These are phyloP conservation scores for Hymenopus coronatus DNA, from an alignment of 2,888 invertebrate species.

Conservation along the genomic window DNA sequence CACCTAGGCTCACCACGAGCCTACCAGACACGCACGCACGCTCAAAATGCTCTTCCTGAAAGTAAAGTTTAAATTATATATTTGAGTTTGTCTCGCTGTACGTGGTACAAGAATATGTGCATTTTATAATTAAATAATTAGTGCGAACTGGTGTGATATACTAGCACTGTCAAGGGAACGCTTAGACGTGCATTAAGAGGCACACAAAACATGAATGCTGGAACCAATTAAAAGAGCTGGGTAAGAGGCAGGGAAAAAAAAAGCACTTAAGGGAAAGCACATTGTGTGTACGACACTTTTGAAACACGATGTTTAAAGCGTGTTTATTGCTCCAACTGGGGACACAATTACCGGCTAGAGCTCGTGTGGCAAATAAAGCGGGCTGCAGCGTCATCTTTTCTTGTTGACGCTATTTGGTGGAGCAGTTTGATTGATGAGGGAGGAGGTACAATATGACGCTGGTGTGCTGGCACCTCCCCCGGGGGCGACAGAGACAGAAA, in stretches of 20 bases:
- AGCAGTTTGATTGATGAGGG: conserved; percentile 11
- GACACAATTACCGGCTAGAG: not conserved
- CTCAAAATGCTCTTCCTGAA: not conserved
- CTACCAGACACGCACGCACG: too few relatives aligned
- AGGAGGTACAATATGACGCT: conserved; percentile 14
- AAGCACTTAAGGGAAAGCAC: not conserved
- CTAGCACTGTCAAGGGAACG: too few relatives aligned
- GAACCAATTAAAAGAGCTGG: not conserved
- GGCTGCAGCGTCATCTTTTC: not conserved
- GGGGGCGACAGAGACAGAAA: not conserved
- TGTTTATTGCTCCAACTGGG: not conserved
- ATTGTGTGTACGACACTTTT: not conserved
- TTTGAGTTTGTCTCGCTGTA: not conserved
- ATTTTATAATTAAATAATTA: too few relatives aligned
- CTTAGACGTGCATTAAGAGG: not conserved
- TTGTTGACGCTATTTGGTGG: not conserved
- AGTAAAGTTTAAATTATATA: not conserved
- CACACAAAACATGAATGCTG: not conserved
- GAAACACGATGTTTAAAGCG: not conserved
- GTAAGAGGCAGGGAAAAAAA: not conserved
- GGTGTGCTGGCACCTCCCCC: not conserved
- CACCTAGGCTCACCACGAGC: too few relatives aligned
- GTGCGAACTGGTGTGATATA: too few relatives aligned
- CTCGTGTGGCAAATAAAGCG: not conserved
- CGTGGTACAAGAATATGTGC: not conserved